A percentile compares a stretch with the other conserved stretches of the same genome.
These are phyloP conservation scores for Pteronura brasiliensis DNA, from an alignment of 2,113 vertebrate genomes.

Conservation along the genomic window DNA sequence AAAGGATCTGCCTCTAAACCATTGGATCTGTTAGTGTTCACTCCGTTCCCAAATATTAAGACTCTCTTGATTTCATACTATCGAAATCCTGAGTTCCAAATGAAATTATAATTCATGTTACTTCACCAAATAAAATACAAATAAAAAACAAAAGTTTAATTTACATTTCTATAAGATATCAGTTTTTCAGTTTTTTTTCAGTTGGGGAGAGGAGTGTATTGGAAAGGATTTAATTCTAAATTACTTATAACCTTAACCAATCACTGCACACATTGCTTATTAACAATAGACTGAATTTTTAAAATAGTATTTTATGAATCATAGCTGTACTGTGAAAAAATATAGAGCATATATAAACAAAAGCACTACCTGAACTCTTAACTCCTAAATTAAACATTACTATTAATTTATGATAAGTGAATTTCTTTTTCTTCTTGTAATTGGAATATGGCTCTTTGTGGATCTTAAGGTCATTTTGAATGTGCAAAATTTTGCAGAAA, in stretches of 20 bases:
- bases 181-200: not conserved
- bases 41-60: not conserved
- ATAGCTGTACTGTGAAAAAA: not conserved
- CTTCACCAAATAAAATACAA: not conserved
- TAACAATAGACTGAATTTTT: not conserved
- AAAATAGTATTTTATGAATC: not conserved
- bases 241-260: not conserved
- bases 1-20: not conserved
- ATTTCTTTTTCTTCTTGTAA: not conserved
- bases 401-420: not conserved
- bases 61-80: not conserved
- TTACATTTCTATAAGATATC: not conserved
- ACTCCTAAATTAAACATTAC: not conserved
- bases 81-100: not conserved
- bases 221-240: not conserved
- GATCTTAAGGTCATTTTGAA: not conserved
- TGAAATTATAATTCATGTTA: not conserved
- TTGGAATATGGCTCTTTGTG: not conserved
- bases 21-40: not conserved
- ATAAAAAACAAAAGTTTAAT: not conserved
- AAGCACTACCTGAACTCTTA: not conserved
- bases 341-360: not conserved
- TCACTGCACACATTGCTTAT: not conserved
- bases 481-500: not conserved
- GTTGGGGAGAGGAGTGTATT: not conserved